phyloP scores from a whole-genome alignment of 2,797 vertebrate species.

The Miichthys miiuy region DNA sequence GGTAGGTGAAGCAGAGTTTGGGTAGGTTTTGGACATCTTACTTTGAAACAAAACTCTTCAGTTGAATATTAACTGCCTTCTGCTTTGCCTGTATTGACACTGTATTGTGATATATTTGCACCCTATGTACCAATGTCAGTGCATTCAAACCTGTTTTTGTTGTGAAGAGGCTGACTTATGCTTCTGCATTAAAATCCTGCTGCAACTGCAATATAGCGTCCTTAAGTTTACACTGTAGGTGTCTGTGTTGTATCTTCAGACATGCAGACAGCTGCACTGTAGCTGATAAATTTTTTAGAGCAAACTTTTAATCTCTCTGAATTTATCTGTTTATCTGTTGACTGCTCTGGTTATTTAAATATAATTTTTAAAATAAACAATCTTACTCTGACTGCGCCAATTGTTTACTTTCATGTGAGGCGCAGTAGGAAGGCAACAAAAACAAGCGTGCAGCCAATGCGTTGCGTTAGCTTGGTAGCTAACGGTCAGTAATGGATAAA shows the following conservation, averaged over 20 bases:
- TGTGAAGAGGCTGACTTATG: conserved; percentile 27
- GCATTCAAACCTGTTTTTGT: conserved; percentile 5
- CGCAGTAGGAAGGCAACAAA: neutral
- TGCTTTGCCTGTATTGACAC: conserved; percentile 49
- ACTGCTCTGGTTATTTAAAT: neutral
- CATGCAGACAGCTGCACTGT: neutral
- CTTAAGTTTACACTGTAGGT: neutral
- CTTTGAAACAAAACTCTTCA: conserved; percentile 52
- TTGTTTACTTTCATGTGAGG: neutral
- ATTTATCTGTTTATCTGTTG: too few species aligned
- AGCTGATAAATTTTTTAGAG: too few species aligned
- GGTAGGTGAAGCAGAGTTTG: neutral
- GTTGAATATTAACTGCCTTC: conserved; percentile 18
- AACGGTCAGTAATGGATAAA: neutral
- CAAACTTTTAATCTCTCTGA: too few species aligned
- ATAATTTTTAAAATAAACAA: neutral
- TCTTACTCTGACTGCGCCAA: neutral
- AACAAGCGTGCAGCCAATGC: neutral
- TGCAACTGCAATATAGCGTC: too few species aligned
- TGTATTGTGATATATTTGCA: conserved; percentile 58
- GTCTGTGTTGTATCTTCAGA: neutral
- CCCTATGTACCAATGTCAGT: conserved; percentile 25
- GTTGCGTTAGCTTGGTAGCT: neutral
- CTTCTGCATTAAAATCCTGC: conserved; percentile 20
- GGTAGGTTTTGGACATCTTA: conserved; percentile 22